Conservation (phyloP, 2,888 invertebrate genomes). For the Oeneis ivallda region DNA sequence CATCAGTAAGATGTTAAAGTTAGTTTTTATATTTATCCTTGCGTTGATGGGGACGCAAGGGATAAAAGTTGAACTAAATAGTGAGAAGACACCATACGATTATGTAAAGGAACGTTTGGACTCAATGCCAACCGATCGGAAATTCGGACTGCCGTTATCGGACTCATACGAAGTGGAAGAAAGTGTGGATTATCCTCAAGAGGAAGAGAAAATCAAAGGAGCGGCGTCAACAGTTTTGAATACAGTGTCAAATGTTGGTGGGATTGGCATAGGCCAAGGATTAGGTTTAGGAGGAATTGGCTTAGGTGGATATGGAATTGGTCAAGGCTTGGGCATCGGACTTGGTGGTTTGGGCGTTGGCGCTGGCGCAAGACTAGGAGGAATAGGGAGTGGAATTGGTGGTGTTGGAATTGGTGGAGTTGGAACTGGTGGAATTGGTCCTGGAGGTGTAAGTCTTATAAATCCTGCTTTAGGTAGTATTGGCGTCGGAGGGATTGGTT, state of each 20-base stretch:
- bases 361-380: constrained; percentile 47
- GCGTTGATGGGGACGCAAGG: constrained; percentile 55
- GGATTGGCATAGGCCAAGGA: constrained; percentile 48
- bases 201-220: constrained; percentile 53
- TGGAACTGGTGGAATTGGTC: constrained; percentile 48
- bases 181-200: constrained; percentile 81
- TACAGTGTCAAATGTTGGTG: constrained; percentile 61
- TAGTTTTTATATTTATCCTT: constrained; percentile 55
- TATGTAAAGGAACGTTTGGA: constrained; percentile 71
- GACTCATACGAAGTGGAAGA: constrained; percentile 82
- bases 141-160: constrained; percentile 66
- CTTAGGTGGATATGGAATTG: constrained; percentile 48
- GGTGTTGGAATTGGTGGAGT: constrained; percentile 44
- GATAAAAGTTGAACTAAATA: constrained; percentile 57
- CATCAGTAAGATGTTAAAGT: constrained; percentile 65
- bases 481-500: constrained; percentile 59
- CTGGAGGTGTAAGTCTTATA: constrained; percentile 56
- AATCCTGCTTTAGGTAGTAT: constrained; percentile 54
- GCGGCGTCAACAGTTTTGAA: constrained; percentile 70
- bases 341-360: constrained; percentile 48
- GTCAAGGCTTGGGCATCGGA: constrained; percentile 55
- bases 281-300: constrained; percentile 47
- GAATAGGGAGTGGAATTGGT: constrained; percentile 33
- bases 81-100: constrained; percentile 73
- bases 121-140: constrained; percentile 57